Conservation (phyloP, 2,797 vertebrate species). For the Poecilia picta region DNA sequence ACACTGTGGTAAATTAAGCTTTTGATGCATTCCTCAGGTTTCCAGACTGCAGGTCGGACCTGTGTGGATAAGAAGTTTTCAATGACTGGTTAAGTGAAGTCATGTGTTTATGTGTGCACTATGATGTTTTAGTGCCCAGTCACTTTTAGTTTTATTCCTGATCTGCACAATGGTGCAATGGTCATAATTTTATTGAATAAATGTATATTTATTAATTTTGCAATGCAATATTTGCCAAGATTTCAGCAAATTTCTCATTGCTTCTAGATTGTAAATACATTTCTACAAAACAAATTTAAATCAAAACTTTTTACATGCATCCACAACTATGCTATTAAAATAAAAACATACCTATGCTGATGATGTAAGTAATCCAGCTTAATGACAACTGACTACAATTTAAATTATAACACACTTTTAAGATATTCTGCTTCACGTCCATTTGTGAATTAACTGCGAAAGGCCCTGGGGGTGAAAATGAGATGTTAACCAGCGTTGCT, state of each 20-base stretch:
- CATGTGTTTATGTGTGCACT: background rate
- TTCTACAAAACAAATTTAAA: background rate
- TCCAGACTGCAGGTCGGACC: background rate
- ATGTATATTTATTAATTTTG: background rate
- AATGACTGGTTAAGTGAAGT: background rate
- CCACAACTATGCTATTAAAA: background rate
- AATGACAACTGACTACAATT: background rate
- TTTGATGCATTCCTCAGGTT: background rate
- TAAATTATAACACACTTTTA: background rate
- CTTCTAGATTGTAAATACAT: background rate
- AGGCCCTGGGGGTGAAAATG: slow-evolving; percentile 5
- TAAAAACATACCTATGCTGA: background rate
- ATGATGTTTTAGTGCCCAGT: no score
- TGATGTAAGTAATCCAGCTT: background rate
- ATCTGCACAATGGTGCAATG: background rate
- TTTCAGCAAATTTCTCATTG: background rate
- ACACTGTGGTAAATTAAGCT: background rate
- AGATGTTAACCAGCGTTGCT: slow-evolving; percentile 6
- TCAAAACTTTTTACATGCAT: background rate
- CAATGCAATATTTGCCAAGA: background rate
- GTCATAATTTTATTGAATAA: background rate
- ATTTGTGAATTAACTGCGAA: slow-evolving; percentile 19
- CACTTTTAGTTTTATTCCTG: background rate
- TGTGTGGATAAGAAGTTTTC: background rate
- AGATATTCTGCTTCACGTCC: background rate